phyloP scores from a whole-genome alignment of 35 echinoderm and acorn worm genomes.

The Hemicentrotus pulcherrimus region DNA sequence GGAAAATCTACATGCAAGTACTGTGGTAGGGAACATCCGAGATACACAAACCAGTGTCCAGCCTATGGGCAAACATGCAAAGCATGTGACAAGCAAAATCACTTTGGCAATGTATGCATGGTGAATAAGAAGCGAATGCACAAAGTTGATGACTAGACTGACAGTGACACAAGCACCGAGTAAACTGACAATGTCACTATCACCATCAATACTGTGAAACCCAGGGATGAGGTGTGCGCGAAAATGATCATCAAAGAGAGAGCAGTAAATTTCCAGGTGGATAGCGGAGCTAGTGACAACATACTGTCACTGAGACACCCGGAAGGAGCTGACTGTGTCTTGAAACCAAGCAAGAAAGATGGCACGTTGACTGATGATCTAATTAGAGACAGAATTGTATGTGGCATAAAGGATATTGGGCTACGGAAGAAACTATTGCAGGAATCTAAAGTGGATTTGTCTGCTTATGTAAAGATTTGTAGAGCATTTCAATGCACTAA shows the following conservation, averaged over 20 bases:
- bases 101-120: constrained; percentile 25
- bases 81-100: not conserved
- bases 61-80: constrained; percentile 52
- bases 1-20: constrained; percentile 39
- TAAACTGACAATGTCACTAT: constrained; percentile 16
- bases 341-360: not conserved
- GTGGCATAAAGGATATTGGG: too few relatives aligned
- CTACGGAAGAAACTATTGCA: too few relatives aligned
- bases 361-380: too few relatives aligned
- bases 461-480: too few relatives aligned
- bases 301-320: constrained; percentile 32
- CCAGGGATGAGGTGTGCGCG: not conserved
- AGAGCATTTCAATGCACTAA: too few relatives aligned
- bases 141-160: constrained; percentile 7
- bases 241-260: constrained; percentile 24
- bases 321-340: not conserved
- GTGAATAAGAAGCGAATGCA: not conserved
- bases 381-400: too few relatives aligned
- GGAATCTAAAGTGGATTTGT: too few relatives aligned
- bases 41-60: constrained; percentile 41
- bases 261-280: constrained; percentile 40
- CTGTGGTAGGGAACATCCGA: constrained; percentile 27
- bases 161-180: constrained; percentile 50
- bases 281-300: constrained; percentile 53
- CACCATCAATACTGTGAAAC: not conserved